Evolutionary conservation across 2,797 vertebrate species (phyloP), one percentile per base, ranked within the genome.

Genomic region (Hippopotamyrus pictus): DNA sequence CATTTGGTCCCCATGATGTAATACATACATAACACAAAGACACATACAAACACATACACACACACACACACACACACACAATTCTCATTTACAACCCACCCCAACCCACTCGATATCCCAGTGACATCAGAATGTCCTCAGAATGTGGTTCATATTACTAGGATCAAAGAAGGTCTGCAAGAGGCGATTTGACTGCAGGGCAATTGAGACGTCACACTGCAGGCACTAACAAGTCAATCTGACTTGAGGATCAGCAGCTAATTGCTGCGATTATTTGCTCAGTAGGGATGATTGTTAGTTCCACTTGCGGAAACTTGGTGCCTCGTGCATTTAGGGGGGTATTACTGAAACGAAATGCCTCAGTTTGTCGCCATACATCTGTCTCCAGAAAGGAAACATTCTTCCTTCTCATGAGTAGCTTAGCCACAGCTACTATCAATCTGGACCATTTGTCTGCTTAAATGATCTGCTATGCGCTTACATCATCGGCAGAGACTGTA

Each of bases 221-320:
- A 89, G 51, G 51, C 46, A 57, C 89, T 90, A 48, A 90, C 89
- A 88, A 83, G 84, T 86, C 84, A 76, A 79, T 89, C 91, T 90
- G 91, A 91, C 90, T 89, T 88, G 88, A 91, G 89, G 90, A 92
- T 90, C 90, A 89, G 86, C 88, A 69, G 89, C 91, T 92, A 92
- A 93, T 92, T 92, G 88, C 83, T 57, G 86, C 90, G 89, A 91
- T 92, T 92, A 92, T 88, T 88, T 89, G 88, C 89, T 89, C 90
- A 88, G 41, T 88, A 50, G 89, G 62, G 87, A 90, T 92, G 91
- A 91, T 91, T 92, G 90, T 91, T 90, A 53, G 90, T 90, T 92
- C 89, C 90, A 89, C 22, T 90, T 84, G 79, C 87, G 89, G 69
- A 90, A 91, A 91, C 91, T 89, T 88, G 73, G 53, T 59, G 53